Percentiles rank a stretch among this genome's conserved stretches.
Evolutionary conservation across 2,797 vertebrate species (phyloP).

Genomic region (Scleropages formosus): DNA sequence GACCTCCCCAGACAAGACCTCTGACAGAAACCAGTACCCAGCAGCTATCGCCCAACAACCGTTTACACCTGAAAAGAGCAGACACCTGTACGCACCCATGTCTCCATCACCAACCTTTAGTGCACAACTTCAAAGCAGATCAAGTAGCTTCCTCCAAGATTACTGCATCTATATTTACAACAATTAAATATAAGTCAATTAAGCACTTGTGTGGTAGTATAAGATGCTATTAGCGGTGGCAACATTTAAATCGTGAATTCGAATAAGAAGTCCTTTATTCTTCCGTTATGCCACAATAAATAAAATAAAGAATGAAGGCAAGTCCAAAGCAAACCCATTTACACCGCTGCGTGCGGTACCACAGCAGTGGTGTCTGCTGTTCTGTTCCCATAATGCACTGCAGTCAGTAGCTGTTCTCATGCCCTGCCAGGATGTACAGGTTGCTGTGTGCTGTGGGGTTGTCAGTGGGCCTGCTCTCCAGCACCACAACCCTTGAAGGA

Average conservation of each 20-base stretch:
- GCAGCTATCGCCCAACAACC: conserved; percentile 38
- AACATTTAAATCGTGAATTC: conserved; percentile 49
- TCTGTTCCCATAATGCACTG: conserved; percentile 20
- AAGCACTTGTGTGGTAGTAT: conserved; percentile 73
- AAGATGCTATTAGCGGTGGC: conserved; percentile 60
- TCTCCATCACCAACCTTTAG: conserved; percentile 72
- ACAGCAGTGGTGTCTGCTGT: background rate
- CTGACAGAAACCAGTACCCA: conserved; percentile 72
- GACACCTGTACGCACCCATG: conserved; percentile 70
- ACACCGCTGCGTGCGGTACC: background rate
- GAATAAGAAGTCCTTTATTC: conserved; percentile 42
- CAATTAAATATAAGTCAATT: conserved; percentile 74
- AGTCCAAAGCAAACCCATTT: conserved; percentile 32
- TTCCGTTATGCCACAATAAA: conserved; percentile 82
- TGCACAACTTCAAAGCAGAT: conserved; percentile 62
- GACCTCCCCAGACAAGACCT: background rate
- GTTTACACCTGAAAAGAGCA: conserved; percentile 77
- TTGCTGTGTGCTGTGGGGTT: conserved; percentile 84
- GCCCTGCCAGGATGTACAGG: conserved; percentile 80
- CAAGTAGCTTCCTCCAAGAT: conserved; percentile 61
- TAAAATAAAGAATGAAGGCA: conserved; percentile 60
- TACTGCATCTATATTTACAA: conserved; percentile 77
- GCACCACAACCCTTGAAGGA: conserved; percentile 74
- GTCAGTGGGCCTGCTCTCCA: conserved; percentile 81
- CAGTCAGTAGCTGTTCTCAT: conserved; percentile 82